Evolutionary conservation across 2,888 invertebrate genomes (phyloP).

Genomic region (Spialia ferax): DNA sequence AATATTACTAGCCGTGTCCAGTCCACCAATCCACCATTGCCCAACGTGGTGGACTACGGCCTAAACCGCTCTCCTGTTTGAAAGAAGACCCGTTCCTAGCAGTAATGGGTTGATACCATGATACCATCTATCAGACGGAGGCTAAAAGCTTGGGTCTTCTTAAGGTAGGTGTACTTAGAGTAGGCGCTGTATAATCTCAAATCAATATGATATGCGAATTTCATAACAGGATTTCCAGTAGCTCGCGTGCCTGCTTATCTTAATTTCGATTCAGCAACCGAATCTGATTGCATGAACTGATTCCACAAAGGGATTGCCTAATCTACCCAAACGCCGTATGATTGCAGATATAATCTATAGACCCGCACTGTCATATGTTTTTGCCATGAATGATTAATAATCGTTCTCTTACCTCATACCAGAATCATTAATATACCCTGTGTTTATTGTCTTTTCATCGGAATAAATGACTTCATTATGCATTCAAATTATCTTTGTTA

Average conservation of each 20-base stretch:
- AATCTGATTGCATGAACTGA: conserved; percentile 32
- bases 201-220: conserved; percentile 20
- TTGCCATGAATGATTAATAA: conserved; percentile 28
- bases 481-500: conserved; percentile 1
- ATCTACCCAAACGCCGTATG: conserved; percentile 32
- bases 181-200: conserved; percentile 2
- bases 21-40: too few relatives aligned
- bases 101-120: too few relatives aligned
- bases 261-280: conserved; percentile 32
- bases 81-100: too few relatives aligned
- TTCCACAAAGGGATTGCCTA: conserved; percentile 38
- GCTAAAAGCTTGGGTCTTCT: too few relatives aligned
- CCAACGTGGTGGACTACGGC: too few relatives aligned
- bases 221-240: conserved; percentile 18
- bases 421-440: neutral
- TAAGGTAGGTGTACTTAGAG: neutral
- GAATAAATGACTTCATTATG: conserved; percentile 9
- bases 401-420: neutral
- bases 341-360: conserved; percentile 24
- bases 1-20: too few relatives aligned
- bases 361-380: conserved; percentile 20
- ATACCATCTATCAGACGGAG: too few relatives aligned
- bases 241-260: conserved; percentile 30
- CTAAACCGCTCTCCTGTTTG: too few relatives aligned
- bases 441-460: conserved; percentile 13